Evolutionary conservation across 2,113 vertebrate genomes (phyloP), one percentile per base, ranked within the genome.

Genomic region (Cryptotis parvus): DNA sequence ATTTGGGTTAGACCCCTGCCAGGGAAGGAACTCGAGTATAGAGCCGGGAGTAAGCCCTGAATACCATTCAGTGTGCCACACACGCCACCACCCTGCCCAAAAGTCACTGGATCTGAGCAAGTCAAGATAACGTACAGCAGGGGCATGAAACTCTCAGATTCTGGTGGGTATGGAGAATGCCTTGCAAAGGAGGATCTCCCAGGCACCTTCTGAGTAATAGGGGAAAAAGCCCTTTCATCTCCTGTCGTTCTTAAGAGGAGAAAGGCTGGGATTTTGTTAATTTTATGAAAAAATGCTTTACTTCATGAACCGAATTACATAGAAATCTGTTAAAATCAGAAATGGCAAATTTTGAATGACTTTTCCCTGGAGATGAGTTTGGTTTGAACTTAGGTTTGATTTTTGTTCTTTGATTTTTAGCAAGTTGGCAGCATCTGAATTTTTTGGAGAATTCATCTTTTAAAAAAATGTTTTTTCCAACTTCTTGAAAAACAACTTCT

Each of bases 391-490:
- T 84, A 80, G 15, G 9, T 63, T 78, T 86, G 52, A 69, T 1
- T 79, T 77, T 78, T 33, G 74, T 89, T 73, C 16, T 89, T 91
- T 70, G 26, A 58, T 79, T 94, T 41, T 84, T 61, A 82, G 27
- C 27, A 81, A 75, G 16, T 66, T 58, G 10, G 22, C 66, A 75
- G 15, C n/a, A 68, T 92, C 82, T 92, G 72, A 91, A 91, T 74
- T 69, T n/a, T 95, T 82, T 86, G 55, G 14, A 52, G 55, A 81
- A 90, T 68, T 63, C 26, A 72, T 31, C 55, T 43, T 87, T 91
- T 72, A 55, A 37, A 82, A 45, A 69, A 74, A 79, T 33, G 10
- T 18, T 58, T 58, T 49, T 58, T 88, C 16, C 49, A 78, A 1
- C 35, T n/a, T 70, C 22, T 73, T 89, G 55, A 82, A 74, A 63